A percentile compares a stretch with the other conserved stretches of the same genome.
Evolutionary conservation across 2,797 vertebrate genomes (phyloP).

Genomic region (Microchirus variegatus): DNA sequence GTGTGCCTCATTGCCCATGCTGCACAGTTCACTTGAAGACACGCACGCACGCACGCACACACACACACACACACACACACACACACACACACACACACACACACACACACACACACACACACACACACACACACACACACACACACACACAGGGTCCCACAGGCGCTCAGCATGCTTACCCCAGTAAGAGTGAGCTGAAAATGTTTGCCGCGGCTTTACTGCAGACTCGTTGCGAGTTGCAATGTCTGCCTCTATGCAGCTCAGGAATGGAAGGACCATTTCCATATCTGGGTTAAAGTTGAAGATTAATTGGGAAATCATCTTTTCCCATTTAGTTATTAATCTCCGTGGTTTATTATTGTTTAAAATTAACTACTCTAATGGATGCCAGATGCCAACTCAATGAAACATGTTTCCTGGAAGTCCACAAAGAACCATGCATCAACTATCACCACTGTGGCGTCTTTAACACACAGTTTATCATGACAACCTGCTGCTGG

Average conservation of each 20-base stretch:
- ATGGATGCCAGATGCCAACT: background rate
- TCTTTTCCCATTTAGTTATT: conserved; percentile 11
- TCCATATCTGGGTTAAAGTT: conserved; percentile 40
- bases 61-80: conserved; percentile 25
- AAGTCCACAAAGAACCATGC: conserved; percentile 3
- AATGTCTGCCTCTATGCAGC: conserved; percentile 10
- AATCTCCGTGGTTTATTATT: conserved; percentile 1
- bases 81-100: conserved; percentile 14
- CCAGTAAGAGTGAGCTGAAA: conserved; percentile 39
- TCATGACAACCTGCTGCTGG: conserved; percentile 28
- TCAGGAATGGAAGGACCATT: background rate
- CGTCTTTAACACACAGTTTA: conserved; percentile 15
- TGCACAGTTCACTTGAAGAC: conserved; percentile 54
- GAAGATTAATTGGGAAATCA: background rate
- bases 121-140: conserved; percentile 15
- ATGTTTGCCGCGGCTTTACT: conserved; percentile 29
- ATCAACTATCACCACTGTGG: conserved; percentile 4
- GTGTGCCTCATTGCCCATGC: conserved; percentile 61
- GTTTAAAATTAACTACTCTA: background rate
- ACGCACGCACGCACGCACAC: too few relatives aligned
- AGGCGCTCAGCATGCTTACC: conserved; percentile 41
- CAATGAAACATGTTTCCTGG: conserved; percentile 3
- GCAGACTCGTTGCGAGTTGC: conserved; percentile 16
- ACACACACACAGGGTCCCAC: conserved; percentile 36
- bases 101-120: conserved; percentile 24